Conservation (phyloP, 1,140 invertebrate genomes). For the Drosophila elegans region DNA sequence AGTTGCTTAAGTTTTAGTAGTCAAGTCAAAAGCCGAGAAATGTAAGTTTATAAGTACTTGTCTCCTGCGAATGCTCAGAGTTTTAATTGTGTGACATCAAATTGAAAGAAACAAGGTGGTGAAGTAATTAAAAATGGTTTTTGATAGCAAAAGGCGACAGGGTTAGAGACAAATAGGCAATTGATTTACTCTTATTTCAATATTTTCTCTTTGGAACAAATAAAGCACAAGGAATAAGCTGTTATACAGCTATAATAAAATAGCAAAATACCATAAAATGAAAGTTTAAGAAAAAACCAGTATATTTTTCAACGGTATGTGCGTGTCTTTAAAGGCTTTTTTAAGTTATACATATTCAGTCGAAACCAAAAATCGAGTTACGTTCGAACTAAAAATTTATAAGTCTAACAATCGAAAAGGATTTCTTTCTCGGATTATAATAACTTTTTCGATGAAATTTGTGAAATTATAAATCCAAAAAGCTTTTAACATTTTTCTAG, state of each 20-base stretch:
- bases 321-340: not conserved
- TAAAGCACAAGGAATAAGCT: not conserved
- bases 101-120: not conserved
- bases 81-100: conserved; percentile 20
- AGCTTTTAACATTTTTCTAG: no score
- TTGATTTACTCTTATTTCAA: not conserved
- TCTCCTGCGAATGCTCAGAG: not conserved
- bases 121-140: not conserved
- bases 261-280: not conserved
- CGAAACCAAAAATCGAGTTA: no score
- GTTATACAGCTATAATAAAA: not conserved
- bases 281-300: not conserved
- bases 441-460: no score
- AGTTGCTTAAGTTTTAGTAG: conserved; percentile 26
- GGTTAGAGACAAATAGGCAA: no score
- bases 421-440: not conserved
- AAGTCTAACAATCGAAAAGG: not conserved
- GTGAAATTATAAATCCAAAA: no score
- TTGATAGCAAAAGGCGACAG: not conserved
- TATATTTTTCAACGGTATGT: not conserved
- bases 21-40: not conserved
- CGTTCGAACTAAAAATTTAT: no score
- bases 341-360: no score
- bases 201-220: not conserved
- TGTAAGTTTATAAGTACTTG: not conserved